Evolutionary conservation across 2,797 vertebrate genomes (phyloP).

Genomic region (Muscicapa striata): DNA sequence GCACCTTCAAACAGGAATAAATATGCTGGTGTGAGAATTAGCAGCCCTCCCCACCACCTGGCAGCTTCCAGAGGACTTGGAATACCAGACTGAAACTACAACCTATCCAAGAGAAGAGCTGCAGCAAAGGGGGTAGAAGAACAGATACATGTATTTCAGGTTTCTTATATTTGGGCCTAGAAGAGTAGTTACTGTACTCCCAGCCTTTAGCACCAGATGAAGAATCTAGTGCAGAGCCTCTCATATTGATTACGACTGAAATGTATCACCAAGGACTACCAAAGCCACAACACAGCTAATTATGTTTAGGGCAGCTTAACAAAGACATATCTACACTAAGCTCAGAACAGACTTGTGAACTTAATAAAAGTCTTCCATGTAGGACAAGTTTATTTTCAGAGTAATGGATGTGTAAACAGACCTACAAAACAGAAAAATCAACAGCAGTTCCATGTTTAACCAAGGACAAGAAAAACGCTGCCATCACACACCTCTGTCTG

Average conservation of each 20-base stretch:
- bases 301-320: not conserved
- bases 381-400: slow-evolving; percentile 14
- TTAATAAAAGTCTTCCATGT: not conserved
- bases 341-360: not conserved
- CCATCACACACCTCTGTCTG: not conserved
- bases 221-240: not conserved
- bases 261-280: not conserved
- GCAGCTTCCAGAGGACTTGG: not conserved
- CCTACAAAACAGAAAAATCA: not conserved
- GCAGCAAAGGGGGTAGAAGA: not conserved
- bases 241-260: not conserved
- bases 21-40: not conserved
- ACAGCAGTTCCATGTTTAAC: slow-evolving; percentile 24
- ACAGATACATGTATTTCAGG: not conserved
- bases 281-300: not conserved
- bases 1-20: not conserved
- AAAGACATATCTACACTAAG: not conserved
- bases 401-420: not conserved
- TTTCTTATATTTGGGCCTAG: not conserved
- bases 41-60: not conserved
- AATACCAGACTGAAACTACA: not conserved
- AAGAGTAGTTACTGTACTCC: not conserved
- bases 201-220: not conserved
- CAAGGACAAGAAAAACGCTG: slow-evolving; percentile 2
- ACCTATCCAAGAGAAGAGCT: not conserved